phyloP scores from a whole-genome alignment of 2,888 invertebrate genomes.

The Drosophila colorata region DNA sequence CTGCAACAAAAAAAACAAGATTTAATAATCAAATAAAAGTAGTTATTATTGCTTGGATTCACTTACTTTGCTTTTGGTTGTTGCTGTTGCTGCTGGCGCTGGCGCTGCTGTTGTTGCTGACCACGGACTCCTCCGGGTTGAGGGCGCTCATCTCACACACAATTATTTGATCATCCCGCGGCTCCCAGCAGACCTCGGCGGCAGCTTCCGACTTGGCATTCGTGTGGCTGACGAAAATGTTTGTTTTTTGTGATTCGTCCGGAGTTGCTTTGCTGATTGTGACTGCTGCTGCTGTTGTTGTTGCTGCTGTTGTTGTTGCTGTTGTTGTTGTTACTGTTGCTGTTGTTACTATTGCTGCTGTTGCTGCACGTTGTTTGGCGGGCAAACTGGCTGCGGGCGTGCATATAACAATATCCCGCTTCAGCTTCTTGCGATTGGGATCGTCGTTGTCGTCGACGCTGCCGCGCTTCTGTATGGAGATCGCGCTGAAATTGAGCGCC shows the following conservation, averaged over 20 bases:
- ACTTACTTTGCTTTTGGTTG: conserved; percentile 70
- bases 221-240: conserved; percentile 38
- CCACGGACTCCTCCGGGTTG: conserved; percentile 62
- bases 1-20: conserved; percentile 22
- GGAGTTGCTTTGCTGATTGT: conserved; percentile 21
- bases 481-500: conserved; percentile 67
- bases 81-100: conserved; percentile 31
- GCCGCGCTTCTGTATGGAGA: conserved; percentile 72
- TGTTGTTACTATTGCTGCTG: conserved; percentile 29
- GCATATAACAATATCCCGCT: conserved; percentile 67
- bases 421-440: conserved; percentile 65
- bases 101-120: conserved; percentile 8
- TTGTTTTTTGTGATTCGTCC: conserved; percentile 32
- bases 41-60: too few species aligned
- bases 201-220: conserved; percentile 43
- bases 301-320: conserved; percentile 8
- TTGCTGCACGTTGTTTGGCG: conserved; percentile 70
- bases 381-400: conserved; percentile 66
- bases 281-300: conserved; percentile 13
- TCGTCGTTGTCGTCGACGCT: conserved; percentile 65
- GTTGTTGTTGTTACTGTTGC: conserved; percentile 26
- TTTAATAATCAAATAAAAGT: background rate
- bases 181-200: conserved; percentile 45
- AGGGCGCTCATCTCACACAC: conserved; percentile 64
- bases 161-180: conserved; percentile 58